phyloP scores from a whole-genome alignment of 2,113 vertebrate species.

The Plecturocebus donacophilus region DNA sequence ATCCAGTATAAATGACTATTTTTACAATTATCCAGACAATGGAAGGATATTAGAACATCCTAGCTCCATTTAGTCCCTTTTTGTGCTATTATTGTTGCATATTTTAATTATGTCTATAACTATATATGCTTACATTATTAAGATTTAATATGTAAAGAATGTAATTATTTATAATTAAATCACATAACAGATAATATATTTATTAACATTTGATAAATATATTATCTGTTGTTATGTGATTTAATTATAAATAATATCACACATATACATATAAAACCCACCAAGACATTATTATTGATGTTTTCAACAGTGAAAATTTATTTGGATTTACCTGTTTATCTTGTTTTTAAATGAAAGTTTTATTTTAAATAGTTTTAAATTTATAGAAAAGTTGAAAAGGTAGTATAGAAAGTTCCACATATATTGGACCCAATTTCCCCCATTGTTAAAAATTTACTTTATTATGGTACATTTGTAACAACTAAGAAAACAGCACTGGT shows the following conservation, averaged over 20 bases:
- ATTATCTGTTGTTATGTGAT: no score
- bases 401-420: neutral
- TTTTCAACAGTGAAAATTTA: neutral
- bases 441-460: neutral
- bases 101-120: neutral
- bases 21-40: neutral
- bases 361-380: neutral
- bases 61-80: neutral
- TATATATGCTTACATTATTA: neutral
- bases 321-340: neutral
- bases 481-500: neutral
- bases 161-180: neutral
- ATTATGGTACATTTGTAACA: neutral
- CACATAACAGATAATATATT: no score
- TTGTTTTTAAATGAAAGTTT: neutral
- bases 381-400: neutral
- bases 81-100: neutral
- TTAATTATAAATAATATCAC: conserved; percentile 24
- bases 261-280: neutral
- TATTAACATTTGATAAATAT: no score
- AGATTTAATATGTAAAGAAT: neutral
- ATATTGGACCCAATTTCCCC: neutral
- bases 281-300: neutral
- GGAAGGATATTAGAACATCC: neutral
- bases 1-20: neutral